Evolutionary conservation across 53 echinoderm and acorn worm genomes (phyloP).

Genomic region (Apostichopus leukothele): DNA sequence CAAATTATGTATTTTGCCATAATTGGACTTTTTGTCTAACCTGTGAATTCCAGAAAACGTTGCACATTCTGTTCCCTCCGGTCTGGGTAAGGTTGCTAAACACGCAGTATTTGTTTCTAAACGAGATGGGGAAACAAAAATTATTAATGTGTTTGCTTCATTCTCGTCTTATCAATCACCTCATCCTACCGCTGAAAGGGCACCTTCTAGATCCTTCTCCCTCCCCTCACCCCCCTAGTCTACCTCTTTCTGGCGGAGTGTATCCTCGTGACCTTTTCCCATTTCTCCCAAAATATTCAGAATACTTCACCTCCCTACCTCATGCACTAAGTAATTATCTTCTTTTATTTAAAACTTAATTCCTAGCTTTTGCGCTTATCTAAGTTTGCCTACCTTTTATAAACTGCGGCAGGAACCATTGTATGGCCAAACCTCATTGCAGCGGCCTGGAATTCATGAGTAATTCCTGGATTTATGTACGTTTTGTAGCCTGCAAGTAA

Average conservation of each 20-base stretch:
- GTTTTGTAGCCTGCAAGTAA: conserved; percentile 60
- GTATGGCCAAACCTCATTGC: conserved; percentile 90
- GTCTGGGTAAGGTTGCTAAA: conserved; percentile 34
- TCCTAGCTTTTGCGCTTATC: neutral
- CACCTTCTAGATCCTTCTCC: no score
- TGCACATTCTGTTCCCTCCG: conserved; percentile 76
- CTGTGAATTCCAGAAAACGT: conserved; percentile 89
- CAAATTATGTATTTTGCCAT: no score
- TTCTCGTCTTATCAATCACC: no score
- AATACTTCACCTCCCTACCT: no score
- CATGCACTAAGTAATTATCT: no score
- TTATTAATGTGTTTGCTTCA: neutral
- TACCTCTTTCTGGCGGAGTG: no score
- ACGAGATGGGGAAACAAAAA: neutral
- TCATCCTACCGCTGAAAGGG: no score
- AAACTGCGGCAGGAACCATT: conserved; percentile 82
- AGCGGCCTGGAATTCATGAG: conserved; percentile 88
- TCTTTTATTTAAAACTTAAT: no score
- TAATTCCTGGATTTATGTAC: conserved; percentile 78
- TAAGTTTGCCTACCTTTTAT: conserved; percentile 58
- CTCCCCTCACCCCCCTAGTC: no score
- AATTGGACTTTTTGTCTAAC: conserved; percentile 39
- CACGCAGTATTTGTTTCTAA: conserved; percentile 7
- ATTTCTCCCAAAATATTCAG: no score
- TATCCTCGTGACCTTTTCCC: no score